Base-by-base conservation (phyloP, 2,797 vertebrate genomes). In the Thaleichthys pacificus region DNA sequence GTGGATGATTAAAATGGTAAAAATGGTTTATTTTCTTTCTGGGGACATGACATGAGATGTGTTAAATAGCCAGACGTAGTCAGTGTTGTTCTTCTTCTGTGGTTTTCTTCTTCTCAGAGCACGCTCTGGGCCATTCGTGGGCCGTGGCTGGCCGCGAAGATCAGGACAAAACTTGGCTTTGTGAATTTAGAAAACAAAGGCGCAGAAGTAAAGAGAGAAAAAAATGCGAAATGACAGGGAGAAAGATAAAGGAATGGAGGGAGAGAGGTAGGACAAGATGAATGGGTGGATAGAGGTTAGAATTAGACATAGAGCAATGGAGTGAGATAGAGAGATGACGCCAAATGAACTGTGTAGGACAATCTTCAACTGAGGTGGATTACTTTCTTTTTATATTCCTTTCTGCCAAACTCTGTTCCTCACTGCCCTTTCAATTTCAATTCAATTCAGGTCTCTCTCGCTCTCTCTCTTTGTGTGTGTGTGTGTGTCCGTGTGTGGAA, bases 291-390 rank as follows among this genome's bases (percentile, higher is more conserved):
- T 26, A 60, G 9, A 11, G 66, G 60, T 65, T 67, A 47, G 76
- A 89, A 87, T 89, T 77, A 85, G 80, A 49, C 24, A 35, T 57
- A 57, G 57, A 24, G 21, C 19, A 26, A 24, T 21, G 57, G 57
- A 12, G 57, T 60, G 22, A 60, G 57, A 60, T 19, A n/a, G 15
- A 22, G 4, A 19, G 4, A 19, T 15, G 19, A 56, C 19, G 3
- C 17, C 51, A 56, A 19, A 56, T 8, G 15, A 7, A 56, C 51
- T n/a, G 57, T 4, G n/a, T 0, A 26, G 57, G 57, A 58, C 4
- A 58, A 58, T 17, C 15, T n/a, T 21, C 19, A 24, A 24, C 9
- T 24, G 7, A 60, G 9, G 3, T 56, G 15, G 19, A 56, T 56
- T 56, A n/a, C 51, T 56, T 19, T 56, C 51, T 56, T 17, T 7